Evolutionary conservation across 2,113 vertebrate species (phyloP).

Genomic region (Chloropsis cyanopogon): DNA sequence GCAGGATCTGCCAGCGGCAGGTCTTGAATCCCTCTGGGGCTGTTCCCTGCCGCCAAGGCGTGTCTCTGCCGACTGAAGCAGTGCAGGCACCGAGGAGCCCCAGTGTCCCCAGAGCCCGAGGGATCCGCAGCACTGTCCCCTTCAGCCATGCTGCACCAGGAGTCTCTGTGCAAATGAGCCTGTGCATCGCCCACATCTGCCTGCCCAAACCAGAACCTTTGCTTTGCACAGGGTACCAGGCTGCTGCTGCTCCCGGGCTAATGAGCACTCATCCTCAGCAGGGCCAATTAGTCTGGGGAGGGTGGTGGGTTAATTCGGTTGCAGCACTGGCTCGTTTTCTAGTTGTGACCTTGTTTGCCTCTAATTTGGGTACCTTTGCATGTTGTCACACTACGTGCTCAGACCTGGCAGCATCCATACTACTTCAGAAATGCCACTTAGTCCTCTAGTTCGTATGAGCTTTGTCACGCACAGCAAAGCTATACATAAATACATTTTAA

Average conservation of each 20-base stretch:
- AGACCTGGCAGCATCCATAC: neutral
- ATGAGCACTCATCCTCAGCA: neutral
- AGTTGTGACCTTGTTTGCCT: conserved; percentile 7
- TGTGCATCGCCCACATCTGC: neutral
- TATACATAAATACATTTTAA: neutral
- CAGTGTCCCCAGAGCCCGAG: neutral
- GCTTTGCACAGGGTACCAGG: neutral
- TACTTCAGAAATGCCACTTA: neutral
- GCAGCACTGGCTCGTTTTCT: neutral
- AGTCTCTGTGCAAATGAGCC: neutral
- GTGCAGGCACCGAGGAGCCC: neutral
- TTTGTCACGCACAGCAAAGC: neutral
- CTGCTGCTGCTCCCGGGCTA: neutral
- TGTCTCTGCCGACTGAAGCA: neutral
- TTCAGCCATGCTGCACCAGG: neutral
- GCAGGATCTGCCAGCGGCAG: neutral
- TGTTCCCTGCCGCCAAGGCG: neutral
- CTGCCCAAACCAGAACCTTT: neutral
- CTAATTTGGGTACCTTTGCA: neutral
- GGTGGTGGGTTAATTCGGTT: neutral
- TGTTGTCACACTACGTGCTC: neutral
- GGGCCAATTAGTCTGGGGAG: neutral
- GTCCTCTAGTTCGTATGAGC: neutral
- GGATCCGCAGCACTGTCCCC: rapidly evolving
- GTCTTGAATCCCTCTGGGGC: rapidly evolving